Evolutionary conservation across 2,113 vertebrate species (phyloP), one percentile per base, ranked within the genome.

Genomic region (Myrmecobius fasciatus): DNA sequence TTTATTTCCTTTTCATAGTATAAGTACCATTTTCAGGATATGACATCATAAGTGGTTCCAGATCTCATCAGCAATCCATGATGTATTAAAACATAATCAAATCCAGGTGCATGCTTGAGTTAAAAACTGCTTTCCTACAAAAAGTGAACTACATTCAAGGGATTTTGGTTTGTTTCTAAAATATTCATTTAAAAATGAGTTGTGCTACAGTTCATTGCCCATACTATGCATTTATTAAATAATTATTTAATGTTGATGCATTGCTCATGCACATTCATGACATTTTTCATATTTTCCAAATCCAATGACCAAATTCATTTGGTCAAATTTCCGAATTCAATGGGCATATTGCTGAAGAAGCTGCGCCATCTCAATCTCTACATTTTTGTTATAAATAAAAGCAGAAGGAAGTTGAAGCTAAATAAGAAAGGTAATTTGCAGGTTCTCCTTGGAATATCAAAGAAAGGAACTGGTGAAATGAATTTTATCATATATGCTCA

Each of bases 91-190:
- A 96, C 90, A 92, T 96, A 97, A 97, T 96, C 53, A 96, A 94
- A 96, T 96, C 97, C 97, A 98, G 97, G 97, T 97, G 98, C 91
- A 92, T 93, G 94, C 95, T 96, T 93, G 97, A 49, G 97, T 97
- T 95, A 97, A 98, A 97, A 94, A 94, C 95, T 95, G 95, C 96
- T 96, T 94, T 95, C 94, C 96, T 91, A 94, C 97, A 97, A 83
- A 96, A 94, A 97, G 93, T 0, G 0, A 95, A 97, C 36, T 22
- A 96, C 97, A 94, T 91, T 48, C 43, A 92, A 94, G 96, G 96
- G 94, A 92, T 49, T 91, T 28, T 67, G 51, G 31, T 7, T 47
- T 93, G 89, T 48, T 92, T 53, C 91, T 8, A 90, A 24, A 0
- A 43, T 20, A 1, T 25, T 56, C 95, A 47, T 90, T 93, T 96